A percentile compares a stretch with the other conserved stretches of the same genome.
phyloP scores from a whole-genome alignment of 1,140 invertebrate species.

The Telenomus remus region DNA sequence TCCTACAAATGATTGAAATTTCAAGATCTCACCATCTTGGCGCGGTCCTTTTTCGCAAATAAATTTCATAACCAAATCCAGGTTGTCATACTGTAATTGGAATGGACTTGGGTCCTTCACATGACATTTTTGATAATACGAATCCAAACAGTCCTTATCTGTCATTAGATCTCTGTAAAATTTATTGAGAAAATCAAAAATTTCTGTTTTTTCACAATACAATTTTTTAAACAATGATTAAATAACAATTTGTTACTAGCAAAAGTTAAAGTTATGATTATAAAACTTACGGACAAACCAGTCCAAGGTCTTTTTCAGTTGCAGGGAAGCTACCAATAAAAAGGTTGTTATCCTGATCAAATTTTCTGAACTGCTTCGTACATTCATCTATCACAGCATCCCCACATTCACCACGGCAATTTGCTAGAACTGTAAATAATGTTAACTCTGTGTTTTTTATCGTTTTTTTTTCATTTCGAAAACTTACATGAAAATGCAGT shows the following conservation, averaged over 20 bases:
- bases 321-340: conserved; percentile 71
- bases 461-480: too few species aligned
- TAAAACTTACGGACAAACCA: conserved; percentile 79
- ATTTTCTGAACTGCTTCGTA: conserved; percentile 76
- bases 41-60: conserved; percentile 83
- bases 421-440: conserved; percentile 67
- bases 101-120: conserved; percentile 82
- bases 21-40: conserved; percentile 79
- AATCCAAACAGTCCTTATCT: conserved; percentile 84
- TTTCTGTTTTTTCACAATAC: too few species aligned
- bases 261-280: too few species aligned
- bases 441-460: too few species aligned
- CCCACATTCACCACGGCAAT: conserved; percentile 74
- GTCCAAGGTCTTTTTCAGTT: conserved; percentile 77
- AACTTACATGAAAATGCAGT: too few species aligned
- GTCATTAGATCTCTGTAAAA: conserved; percentile 79
- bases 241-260: too few species aligned
- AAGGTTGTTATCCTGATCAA: conserved; percentile 76
- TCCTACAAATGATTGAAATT: too few species aligned
- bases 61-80: conserved; percentile 83
- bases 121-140: conserved; percentile 83
- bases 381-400: conserved; percentile 77
- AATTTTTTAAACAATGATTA: too few species aligned
- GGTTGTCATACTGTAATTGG: conserved; percentile 84
- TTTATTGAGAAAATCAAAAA: too few species aligned